Evolutionary conservation across 2,797 vertebrate genomes (phyloP).

Genomic region (Salarias fasciatus): DNA sequence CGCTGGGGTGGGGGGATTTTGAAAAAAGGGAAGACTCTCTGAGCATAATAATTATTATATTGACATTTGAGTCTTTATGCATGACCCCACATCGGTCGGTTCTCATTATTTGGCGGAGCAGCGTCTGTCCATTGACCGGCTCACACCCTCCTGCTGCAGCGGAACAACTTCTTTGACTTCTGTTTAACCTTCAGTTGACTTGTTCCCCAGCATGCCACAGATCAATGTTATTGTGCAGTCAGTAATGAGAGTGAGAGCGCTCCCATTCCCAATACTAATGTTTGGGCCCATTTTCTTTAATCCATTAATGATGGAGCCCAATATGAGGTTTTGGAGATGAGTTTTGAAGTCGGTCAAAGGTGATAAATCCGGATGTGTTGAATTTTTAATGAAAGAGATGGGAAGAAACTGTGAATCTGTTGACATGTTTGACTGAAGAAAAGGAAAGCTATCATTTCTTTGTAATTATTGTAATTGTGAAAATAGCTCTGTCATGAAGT

Average conservation of each 20-base stretch:
- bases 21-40: constrained; percentile 5
- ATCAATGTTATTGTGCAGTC: constrained; percentile 13
- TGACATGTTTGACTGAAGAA: too few relatives aligned
- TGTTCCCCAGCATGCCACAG: background rate
- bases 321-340: too few relatives aligned
- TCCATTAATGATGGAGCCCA: too few relatives aligned
- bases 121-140: constrained; percentile 21
- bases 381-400: too few relatives aligned
- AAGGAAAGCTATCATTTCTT: too few relatives aligned
- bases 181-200: constrained; percentile 39
- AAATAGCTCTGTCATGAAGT: too few relatives aligned
- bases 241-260: background rate
- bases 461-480: too few relatives aligned
- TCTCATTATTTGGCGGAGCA: constrained; percentile 32
- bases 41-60: constrained; percentile 27
- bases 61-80: constrained; percentile 35
- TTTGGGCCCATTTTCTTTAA: too few relatives aligned
- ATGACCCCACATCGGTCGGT: constrained; percentile 20
- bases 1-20: background rate
- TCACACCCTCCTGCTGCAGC: background rate
- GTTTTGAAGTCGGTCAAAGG: too few relatives aligned
- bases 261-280: too few relatives aligned
- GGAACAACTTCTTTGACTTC: constrained; percentile 6
- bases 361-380: too few relatives aligned
- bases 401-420: too few relatives aligned